These are phyloP conservation scores for Enteromius viviparus DNA, from an alignment of 2,797 vertebrate genomes.

Conservation along the genomic window DNA sequence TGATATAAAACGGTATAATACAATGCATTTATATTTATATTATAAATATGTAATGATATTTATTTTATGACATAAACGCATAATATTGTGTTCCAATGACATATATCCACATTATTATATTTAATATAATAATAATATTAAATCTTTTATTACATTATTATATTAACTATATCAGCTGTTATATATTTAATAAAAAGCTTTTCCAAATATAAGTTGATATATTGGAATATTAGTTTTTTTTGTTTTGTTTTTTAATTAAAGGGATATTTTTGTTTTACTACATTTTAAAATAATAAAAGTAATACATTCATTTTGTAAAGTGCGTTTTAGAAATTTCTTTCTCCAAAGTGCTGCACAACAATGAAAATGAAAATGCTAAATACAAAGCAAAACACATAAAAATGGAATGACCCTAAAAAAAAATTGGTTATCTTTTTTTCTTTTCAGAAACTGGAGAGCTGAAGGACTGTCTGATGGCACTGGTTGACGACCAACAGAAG, in stretches of 20 bases:
- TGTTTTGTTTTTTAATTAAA: neutral
- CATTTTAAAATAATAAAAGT: neutral
- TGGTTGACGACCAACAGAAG: conserved; percentile 94
- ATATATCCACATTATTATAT: neutral
- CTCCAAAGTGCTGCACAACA: neutral
- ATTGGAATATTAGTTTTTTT: too few species aligned
- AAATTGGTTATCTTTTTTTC: neutral
- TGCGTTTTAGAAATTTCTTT: neutral
- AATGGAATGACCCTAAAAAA: neutral
- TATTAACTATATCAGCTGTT: neutral
- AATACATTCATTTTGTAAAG: neutral
- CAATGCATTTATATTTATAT: neutral
- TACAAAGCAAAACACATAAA: neutral
- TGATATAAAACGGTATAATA: neutral
- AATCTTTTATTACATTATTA: neutral
- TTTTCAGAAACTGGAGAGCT: conserved; percentile 84
- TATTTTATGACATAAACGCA: neutral
- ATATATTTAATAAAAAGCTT: neutral
- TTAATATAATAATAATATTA: too few species aligned
- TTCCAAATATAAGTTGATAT: neutral
- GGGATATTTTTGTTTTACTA: neutral
- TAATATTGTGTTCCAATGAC: neutral
- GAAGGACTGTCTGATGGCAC: conserved; percentile 91
- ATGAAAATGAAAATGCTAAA: neutral
- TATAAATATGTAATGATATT: neutral